Evolutionary conservation across 2,888 invertebrate species (phyloP).

Genomic region (Apomyelois bistriatella): DNA sequence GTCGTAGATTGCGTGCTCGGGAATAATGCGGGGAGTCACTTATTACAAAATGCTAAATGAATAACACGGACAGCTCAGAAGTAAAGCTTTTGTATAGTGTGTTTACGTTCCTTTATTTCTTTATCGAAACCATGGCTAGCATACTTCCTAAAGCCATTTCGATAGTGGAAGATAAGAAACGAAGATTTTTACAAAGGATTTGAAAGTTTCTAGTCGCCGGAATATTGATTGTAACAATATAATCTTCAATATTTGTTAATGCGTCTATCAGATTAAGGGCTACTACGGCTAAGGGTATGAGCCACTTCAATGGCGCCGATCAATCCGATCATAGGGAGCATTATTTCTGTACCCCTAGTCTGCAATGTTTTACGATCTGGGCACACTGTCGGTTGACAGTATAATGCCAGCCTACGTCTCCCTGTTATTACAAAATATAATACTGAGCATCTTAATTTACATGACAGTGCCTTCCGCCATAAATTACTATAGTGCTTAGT

Average conservation of each 20-base stretch:
- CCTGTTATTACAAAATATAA: conserved; percentile 9
- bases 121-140: too few relatives aligned
- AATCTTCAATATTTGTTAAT: too few relatives aligned
- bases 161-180: too few relatives aligned
- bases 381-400: background rate
- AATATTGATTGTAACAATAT: too few relatives aligned
- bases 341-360: background rate
- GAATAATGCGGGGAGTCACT: conserved; percentile 29
- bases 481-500: background rate
- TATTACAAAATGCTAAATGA: background rate
- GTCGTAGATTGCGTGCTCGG: conserved; percentile 25
- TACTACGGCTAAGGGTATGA: too few relatives aligned
- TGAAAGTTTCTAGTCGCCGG: too few relatives aligned
- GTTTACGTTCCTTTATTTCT: background rate
- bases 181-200: too few relatives aligned
- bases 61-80: background rate
- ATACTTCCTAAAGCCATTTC: too few relatives aligned
- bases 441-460: conserved; percentile 3
- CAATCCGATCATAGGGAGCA: background rate
- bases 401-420: conserved; percentile 1
- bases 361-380: background rate
- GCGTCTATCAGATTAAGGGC: too few relatives aligned
- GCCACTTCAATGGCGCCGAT: too few relatives aligned
- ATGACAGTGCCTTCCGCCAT: background rate
- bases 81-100: background rate